A percentile compares a stretch with the other conserved stretches of the same genome.
Evolutionary conservation across 2,113 vertebrate genomes (phyloP).

Genomic region (Oreotrochilus melanogaster): DNA sequence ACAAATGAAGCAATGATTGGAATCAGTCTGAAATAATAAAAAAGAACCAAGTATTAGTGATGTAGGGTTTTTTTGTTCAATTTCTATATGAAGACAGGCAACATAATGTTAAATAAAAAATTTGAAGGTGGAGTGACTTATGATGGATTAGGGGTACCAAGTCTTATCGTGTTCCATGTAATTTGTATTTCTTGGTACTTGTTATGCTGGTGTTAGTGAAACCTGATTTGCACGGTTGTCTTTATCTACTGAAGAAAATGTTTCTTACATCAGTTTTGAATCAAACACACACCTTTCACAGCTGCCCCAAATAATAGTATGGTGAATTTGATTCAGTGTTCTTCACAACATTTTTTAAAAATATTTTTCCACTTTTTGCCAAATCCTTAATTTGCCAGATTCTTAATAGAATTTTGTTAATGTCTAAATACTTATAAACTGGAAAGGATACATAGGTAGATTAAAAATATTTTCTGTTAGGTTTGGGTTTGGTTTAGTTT

Average conservation of each 20-base stretch:
- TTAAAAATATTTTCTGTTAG: not conserved
- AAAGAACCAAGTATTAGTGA: not conserved
- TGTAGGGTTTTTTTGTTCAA: not conserved
- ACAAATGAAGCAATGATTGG: not conserved
- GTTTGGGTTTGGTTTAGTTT: not conserved
- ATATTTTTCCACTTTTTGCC: not conserved
- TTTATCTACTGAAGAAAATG: not conserved
- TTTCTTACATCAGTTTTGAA: not conserved
- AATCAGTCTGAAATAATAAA: not conserved
- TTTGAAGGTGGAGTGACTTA: not conserved
- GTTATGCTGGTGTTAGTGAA: not conserved
- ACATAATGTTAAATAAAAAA: not conserved
- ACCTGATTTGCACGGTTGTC: not conserved
- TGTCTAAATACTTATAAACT: not conserved
- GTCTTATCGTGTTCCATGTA: not conserved
- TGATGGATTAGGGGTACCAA: not conserved
- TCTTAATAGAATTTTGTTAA: not conserved
- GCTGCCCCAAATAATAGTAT: not conserved
- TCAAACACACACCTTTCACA: not conserved
- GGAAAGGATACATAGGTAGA: not conserved
- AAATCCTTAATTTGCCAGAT: not conserved
- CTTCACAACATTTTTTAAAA: not conserved
- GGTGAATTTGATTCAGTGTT: not conserved
- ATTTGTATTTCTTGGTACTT: not conserved
- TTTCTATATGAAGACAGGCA: not conserved